Evolutionary conservation across 2,113 vertebrate species (phyloP).

Genomic region (Oenanthe melanoleuca): DNA sequence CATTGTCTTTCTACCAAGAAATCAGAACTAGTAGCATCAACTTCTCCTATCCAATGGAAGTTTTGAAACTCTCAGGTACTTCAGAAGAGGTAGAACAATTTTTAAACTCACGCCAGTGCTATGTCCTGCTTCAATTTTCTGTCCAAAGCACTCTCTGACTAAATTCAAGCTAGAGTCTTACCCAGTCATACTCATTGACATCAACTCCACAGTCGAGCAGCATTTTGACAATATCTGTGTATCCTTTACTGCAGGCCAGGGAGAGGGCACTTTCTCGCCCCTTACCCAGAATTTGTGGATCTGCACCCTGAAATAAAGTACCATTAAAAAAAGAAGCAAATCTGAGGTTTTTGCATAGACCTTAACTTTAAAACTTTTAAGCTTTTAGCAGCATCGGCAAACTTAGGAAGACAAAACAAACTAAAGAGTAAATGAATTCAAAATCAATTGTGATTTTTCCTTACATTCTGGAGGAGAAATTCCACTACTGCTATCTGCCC

Average conservation of each 20-base stretch:
- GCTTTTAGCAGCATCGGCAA: background rate
- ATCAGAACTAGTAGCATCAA: background rate
- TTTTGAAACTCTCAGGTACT: background rate
- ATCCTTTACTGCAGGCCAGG: constrained; percentile 95
- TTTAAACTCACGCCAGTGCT: background rate
- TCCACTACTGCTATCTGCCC: constrained; percentile 98
- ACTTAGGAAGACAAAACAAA: background rate
- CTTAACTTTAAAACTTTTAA: background rate
- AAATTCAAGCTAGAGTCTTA: constrained; percentile 64
- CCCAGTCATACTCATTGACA: constrained; percentile 98
- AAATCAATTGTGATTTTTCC: constrained; percentile 12
- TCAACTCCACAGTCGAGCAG: constrained; percentile 97
- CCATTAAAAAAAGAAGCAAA: background rate
- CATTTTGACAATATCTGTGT: constrained; percentile 98
- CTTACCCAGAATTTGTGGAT: constrained; percentile 93
- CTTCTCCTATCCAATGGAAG: background rate
- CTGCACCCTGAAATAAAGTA: constrained; percentile 82
- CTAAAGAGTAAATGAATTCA: background rate
- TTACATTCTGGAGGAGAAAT: constrained; percentile 97
- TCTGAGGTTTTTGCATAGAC: background rate
- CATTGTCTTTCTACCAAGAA: background rate
- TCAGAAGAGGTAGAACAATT: background rate
- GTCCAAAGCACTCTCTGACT: background rate
- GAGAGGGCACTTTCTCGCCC: constrained; percentile 95
- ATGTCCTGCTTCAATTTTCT: background rate